Conservation (phyloP, 53 echinoderm and acorn worm species). For the Apostichopus leukothele region DNA sequence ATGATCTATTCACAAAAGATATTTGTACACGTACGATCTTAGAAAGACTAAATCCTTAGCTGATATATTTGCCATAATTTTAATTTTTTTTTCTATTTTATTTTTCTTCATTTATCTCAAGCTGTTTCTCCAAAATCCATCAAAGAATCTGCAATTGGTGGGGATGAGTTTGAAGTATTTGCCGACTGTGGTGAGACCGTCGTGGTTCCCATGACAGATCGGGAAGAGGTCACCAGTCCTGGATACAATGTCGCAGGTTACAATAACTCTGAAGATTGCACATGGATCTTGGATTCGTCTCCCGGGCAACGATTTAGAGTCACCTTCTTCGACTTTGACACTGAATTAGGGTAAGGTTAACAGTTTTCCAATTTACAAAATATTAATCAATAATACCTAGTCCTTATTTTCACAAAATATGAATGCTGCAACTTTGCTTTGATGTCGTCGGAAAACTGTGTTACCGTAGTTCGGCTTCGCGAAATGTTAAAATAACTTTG, state of each 20-base stretch:
- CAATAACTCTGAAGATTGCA: conserved; percentile 39
- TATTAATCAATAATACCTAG: too few species aligned
- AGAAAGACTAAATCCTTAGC: too few species aligned
- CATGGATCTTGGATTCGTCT: conserved; percentile 8
- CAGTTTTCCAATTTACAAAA: not conserved
- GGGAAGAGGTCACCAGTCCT: conserved; percentile 28
- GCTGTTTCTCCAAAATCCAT: conserved; percentile 1
- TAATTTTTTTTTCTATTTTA: not conserved
- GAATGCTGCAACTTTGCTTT: too few species aligned
- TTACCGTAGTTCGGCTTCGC: too few species aligned
- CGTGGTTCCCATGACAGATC: not conserved
- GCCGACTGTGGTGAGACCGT: conserved; percentile 6
- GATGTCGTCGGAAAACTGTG: too few species aligned
- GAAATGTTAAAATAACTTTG: too few species aligned
- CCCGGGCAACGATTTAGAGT: conserved; percentile 11
- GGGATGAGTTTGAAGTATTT: not conserved
- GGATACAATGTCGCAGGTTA: conserved; percentile 3
- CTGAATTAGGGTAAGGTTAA: conserved; percentile 40
- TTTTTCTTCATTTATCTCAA: not conserved
- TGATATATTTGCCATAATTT: not conserved
- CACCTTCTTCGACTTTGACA: conserved; percentile 24
- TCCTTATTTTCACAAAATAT: too few species aligned
- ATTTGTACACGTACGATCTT: too few species aligned
- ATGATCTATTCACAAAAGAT: too few species aligned
- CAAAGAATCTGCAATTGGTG: not conserved